These are phyloP conservation scores for Hypselothyrea guttata DNA, from an alignment of 2,888 invertebrate species.

Conservation along the genomic window DNA sequence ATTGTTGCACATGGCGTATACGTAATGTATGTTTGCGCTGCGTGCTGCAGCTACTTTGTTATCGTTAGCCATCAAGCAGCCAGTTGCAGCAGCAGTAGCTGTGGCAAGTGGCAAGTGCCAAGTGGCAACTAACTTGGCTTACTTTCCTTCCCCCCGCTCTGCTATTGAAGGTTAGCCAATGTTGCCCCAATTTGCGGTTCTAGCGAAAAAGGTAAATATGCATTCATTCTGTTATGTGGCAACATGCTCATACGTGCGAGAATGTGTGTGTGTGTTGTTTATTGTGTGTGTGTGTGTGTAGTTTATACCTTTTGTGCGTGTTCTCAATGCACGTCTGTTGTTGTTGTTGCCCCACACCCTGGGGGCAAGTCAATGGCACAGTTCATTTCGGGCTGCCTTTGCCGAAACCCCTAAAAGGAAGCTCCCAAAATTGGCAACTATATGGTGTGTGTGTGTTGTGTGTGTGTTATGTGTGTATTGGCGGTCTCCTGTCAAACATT, in stretches of 20 bases:
- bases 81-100: conserved; percentile 17
- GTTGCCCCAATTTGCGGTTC: conserved; percentile 67
- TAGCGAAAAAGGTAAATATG: conserved; percentile 67
- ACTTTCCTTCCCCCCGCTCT: conserved; percentile 3
- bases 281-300: conserved; percentile 24
- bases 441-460: conserved; percentile 4
- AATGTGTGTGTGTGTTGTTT: conserved; percentile 9
- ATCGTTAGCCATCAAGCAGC: conserved; percentile 32
- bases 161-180: conserved; percentile 58
- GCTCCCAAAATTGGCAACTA: conserved; percentile 35
- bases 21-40: conserved; percentile 60
- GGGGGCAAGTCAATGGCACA: conserved; percentile 21
- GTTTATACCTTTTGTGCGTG: conserved; percentile 70
- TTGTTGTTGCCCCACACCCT: conserved; percentile 15
- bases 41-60: conserved; percentile 69
- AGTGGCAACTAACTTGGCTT: conserved; percentile 16
- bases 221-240: conserved; percentile 52
- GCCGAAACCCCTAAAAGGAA: conserved; percentile 20
- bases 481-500: conserved; percentile 24
- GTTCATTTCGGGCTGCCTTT: conserved; percentile 11
- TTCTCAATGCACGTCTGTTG: conserved; percentile 24
- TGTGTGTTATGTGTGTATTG: conserved; percentile 11
- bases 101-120: conserved; percentile 27
- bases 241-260: conserved; percentile 1
- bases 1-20: conserved; percentile 72